phyloP scores from a whole-genome alignment of 2,113 vertebrate species.

The Corythaixoides concolor region DNA sequence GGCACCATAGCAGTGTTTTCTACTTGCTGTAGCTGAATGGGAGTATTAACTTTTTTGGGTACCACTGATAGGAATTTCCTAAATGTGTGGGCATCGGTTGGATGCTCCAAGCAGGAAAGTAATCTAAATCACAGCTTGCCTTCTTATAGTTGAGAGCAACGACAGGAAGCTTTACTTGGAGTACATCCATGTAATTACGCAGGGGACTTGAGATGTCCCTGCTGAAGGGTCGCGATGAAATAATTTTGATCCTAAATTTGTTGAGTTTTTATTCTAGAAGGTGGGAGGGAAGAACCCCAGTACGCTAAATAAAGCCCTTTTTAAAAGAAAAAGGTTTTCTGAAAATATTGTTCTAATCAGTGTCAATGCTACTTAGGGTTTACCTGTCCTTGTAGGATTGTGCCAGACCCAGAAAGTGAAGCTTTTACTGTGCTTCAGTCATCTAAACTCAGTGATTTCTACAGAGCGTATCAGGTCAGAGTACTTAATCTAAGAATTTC shows the following conservation, averaged over 20 bases:
- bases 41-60: background rate
- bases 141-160: background rate
- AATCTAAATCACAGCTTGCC: background rate
- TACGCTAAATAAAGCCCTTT: background rate
- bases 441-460: background rate
- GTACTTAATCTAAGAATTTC: background rate
- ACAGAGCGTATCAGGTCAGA: background rate
- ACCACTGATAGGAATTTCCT: background rate
- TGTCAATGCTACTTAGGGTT: background rate
- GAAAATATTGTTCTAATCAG: background rate
- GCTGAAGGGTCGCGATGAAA: accelerated
- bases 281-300: background rate
- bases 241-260: background rate
- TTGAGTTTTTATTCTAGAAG: background rate
- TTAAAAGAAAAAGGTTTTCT: background rate
- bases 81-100: background rate
- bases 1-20: background rate
- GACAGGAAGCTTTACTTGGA: background rate
- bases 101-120: background rate
- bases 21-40: background rate
- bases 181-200: background rate
- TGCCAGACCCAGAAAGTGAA: background rate
- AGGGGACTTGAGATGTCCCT: background rate
- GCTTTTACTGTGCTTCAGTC: background rate
- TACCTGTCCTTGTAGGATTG: background rate